phyloP scores from a whole-genome alignment of 2,797 vertebrate genomes.

The Spizella passerina region DNA sequence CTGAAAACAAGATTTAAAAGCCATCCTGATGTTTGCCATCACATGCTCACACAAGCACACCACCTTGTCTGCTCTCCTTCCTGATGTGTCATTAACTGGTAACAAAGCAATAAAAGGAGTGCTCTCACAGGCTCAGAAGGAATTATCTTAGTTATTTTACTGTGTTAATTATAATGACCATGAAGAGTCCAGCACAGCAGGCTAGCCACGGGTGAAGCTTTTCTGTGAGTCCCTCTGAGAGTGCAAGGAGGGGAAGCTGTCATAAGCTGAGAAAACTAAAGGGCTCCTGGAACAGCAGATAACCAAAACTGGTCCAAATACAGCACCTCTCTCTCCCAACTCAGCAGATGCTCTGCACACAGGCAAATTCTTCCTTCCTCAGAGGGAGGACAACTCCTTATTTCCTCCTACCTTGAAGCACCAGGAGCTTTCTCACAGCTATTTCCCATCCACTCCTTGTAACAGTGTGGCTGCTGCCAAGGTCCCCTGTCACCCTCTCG shows the following conservation, averaged over 20 bases:
- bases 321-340: background rate
- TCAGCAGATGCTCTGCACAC: background rate
- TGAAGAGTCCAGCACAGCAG: background rate
- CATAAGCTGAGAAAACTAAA: background rate
- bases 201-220: background rate
- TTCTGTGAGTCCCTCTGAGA: background rate
- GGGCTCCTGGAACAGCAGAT: background rate
- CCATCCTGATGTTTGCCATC: background rate
- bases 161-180: background rate
- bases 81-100: background rate
- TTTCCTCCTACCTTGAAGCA: background rate
- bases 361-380: background rate
- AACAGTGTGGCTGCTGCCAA: fast-evolving
- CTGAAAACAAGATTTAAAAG: background rate
- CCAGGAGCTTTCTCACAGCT: background rate
- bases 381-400: background rate
- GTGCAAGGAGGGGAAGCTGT: background rate
- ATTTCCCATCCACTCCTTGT: background rate
- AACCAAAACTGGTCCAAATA: background rate
- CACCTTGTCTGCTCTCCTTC: background rate
- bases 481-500: no score
- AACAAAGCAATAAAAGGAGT: background rate
- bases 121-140: background rate
- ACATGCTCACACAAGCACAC: background rate
- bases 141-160: background rate